Evolutionary conservation across 2,113 vertebrate genomes (phyloP), one percentile per base, ranked within the genome.

Genomic region (Bos indicus): DNA sequence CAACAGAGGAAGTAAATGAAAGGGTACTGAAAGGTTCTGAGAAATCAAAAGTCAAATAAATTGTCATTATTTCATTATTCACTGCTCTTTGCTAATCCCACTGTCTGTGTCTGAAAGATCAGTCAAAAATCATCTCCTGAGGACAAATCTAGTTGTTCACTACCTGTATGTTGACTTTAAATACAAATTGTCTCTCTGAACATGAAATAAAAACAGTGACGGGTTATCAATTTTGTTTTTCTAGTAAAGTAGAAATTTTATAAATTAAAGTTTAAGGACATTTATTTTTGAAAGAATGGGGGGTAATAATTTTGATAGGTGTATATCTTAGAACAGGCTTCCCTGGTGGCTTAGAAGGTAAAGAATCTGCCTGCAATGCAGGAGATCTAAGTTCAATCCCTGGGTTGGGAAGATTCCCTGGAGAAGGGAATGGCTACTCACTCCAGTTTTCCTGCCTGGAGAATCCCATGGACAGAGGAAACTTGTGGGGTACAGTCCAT

Each of bases 81-180:
- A 93, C 28, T 40, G 14, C 19, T 92, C 6, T 97, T 90, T 95
- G 88, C n/a, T 60, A 56, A 59, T 26, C 48, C 71, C 17, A 12
- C 11, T 88, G 5, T 36, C 6, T 33, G 16, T 62, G 59, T 17
- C 16, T 85, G 12, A 92, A 71, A 48, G 81, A 52, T 8, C 13
- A 48, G 19, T 81, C 14, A n/a, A 81, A 92, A 80, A n/a, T 10
- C 30, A 86, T 60, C n/a, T 89, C 16, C 17, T 40, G 0, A 26
- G 2, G 21, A 64, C 12, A 85, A 64, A 91, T 67, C 21, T 25
- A 51, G 78, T 16, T 54, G 11, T 54, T 86, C 17, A 91, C 5
- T 43, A 52, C 26, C 40, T 85, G 17, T 16, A 30, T 51, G 7
- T 28, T 96, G 46, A 86, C 5, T 83, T 90, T 52, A 87, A 71